Conservation (phyloP, 2,888 invertebrate species). For the Cacoxenus indagator region DNA sequence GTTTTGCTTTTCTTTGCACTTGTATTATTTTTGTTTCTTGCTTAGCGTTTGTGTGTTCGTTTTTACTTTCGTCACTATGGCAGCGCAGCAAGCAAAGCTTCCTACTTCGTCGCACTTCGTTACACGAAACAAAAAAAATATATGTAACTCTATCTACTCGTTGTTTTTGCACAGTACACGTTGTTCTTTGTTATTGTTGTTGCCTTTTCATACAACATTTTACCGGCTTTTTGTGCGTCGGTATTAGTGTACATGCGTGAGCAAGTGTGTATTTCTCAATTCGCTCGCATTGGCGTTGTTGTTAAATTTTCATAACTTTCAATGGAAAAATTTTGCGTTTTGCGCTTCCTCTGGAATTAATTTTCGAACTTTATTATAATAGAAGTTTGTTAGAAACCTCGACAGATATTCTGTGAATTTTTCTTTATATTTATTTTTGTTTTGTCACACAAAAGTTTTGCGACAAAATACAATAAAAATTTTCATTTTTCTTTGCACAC, state of each 20-base stretch:
- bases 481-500: background rate
- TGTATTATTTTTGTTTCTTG: conserved; percentile 30
- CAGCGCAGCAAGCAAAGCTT: background rate
- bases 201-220: background rate
- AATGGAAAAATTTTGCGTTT: too few relatives aligned
- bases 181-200: background rate
- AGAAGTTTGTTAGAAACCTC: too few relatives aligned
- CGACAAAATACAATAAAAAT: too few relatives aligned
- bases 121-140: background rate
- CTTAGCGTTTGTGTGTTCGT: conserved; percentile 28
- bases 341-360: too few relatives aligned
- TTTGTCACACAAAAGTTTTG: too few relatives aligned
- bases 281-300: background rate
- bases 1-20: conserved; percentile 43
- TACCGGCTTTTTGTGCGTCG: conserved; percentile 8
- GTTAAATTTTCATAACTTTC: too few relatives aligned
- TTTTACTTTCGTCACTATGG: conserved; percentile 15
- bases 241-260: background rate
- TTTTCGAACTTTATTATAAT: too few relatives aligned
- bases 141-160: background rate
- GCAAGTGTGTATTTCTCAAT: background rate
- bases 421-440: too few relatives aligned
- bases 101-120: background rate
- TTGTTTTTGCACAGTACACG: background rate
- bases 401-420: too few relatives aligned